Evolutionary conservation across 2,113 vertebrate species (phyloP), one percentile per base, ranked within the genome.

Genomic region (Sinocyclocheilus rhinocerous): DNA sequence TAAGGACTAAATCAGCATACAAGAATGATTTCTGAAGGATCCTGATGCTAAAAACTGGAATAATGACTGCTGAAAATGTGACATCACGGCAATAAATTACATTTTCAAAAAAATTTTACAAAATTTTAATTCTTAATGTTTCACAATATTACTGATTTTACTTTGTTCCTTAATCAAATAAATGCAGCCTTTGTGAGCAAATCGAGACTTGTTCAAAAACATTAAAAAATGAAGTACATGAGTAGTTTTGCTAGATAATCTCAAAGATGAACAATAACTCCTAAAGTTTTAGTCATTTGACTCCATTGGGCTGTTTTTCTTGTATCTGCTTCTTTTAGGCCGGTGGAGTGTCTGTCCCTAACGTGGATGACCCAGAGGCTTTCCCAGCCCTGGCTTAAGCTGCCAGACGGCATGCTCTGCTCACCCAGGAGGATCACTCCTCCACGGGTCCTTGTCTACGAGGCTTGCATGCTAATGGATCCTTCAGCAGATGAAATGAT

Each of bases 391-490:
- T 99, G 96, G 97, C 97, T 91, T 99, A 97, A 96, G 95, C 93
- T 93, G 61, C 94, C 5, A 70, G 89, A 22, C 93, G 93, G 95
- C 57, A n/a, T 93, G 93, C 91, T 94, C 93, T 94, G 95, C 95
- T 93, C 95, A 95, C 92, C 94, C 87, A 87, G 92, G 92, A 86
- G 87, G 81, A 90, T 94, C 95, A 96, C 96, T 95, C 94, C 93
- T 84, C 89, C 85, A 84, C 13, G 96, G 97, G 96, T 95, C 95
- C 95, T 97, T 96, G 96, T 96, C 96, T 97, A 95, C 95, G 96
- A 98, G 97, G 97, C 97, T 97, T 97, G 98, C 98, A 98, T 99
- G 98, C 97, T 97, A 97, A 97, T 96, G 97, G 97, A 99, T 97
- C 97, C 97, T 98, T 98, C 97, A 95, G 97, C 96, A 96, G 96